Evolutionary conservation across 1,140 invertebrate species (phyloP), one percentile per base, ranked within the genome.

Genomic region (Drosophila lowei): DNA sequence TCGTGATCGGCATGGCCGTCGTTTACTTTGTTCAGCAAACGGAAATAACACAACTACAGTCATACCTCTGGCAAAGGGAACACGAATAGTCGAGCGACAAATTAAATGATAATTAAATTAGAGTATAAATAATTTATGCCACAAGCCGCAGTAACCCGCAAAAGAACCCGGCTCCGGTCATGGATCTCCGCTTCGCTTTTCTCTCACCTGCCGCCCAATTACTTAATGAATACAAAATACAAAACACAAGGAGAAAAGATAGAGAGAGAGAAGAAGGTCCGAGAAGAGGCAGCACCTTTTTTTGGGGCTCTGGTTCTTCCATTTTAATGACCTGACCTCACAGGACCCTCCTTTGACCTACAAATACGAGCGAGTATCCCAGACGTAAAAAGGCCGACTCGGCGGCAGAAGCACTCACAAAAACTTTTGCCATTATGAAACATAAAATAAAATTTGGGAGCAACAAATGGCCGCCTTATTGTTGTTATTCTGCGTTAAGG

Each of bases 51-150:
- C 34, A 44, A 6, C 21, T 79, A 8, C 52, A 64, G 4, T 30
- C 28, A 2, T 57, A 57, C 23, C 30, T 64, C 0, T 60, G 44
- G 23, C 15, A 57, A 46, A 16, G 42, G 38, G 16, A 68, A 30
- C 34, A 65, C 66, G 70, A 71, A 63, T 65, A 60, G 62, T 76
- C 81, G 66, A 30, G 41, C 18, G 58, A 50, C 81, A 86, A 84
- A 85, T 85, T 86, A 80, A 77, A 86, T 64, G 74, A 77, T 81
- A 81, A 85, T 85, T 81, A 86, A 85, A 85, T 86, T 77, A 85
- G 78, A 72, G 64, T 77, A 74, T 77, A 77, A 77, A 85, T 85
- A 67, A 85, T 86, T 85, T 62, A 85, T 77, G 64, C 67, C 58
- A 74, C 80, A 73, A 54, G 34, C 34, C 34, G 11, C 34, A 38